Evolutionary conservation across 2,888 invertebrate species (phyloP).

Genomic region (Geophilus truncorum): DNA sequence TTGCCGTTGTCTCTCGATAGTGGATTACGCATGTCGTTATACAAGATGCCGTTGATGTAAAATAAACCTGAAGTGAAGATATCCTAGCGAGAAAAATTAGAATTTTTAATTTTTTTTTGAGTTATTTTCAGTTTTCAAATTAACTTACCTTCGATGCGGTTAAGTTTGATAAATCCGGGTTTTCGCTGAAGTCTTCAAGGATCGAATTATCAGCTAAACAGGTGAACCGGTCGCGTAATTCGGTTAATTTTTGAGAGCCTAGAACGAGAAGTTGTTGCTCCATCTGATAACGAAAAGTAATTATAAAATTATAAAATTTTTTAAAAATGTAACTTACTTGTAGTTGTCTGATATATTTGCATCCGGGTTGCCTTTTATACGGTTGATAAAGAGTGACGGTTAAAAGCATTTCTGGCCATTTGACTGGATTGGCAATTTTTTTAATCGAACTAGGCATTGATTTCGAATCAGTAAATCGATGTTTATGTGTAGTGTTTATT

Average conservation of each 20-base stretch:
- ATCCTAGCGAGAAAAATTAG: constrained; percentile 51
- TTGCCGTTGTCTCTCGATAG: constrained; percentile 62
- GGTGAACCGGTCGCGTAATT: constrained; percentile 66
- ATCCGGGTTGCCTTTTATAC: neutral
- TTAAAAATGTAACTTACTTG: neutral
- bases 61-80: constrained; percentile 67
- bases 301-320: neutral
- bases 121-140: neutral
- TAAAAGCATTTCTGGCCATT: neutral
- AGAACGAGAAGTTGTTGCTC: constrained; percentile 53
- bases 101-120: neutral
- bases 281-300: constrained; percentile 11
- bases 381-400: neutral
- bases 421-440: neutral
- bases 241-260: constrained; percentile 64
- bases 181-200: constrained; percentile 49
- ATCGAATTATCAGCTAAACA: constrained; percentile 63
- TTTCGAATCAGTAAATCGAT: neutral
- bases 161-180: constrained; percentile 42
- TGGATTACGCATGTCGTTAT: constrained; percentile 63
- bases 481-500: neutral
- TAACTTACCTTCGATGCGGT: constrained; percentile 43
- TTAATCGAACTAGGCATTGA: neutral
- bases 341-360: neutral
- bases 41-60: constrained; percentile 72